Percentiles rank a stretch among this genome's conserved stretches.
These are phyloP conservation scores for Idaea dimidiata DNA, from an alignment of 2,888 invertebrate genomes.

Conservation along the genomic window DNA sequence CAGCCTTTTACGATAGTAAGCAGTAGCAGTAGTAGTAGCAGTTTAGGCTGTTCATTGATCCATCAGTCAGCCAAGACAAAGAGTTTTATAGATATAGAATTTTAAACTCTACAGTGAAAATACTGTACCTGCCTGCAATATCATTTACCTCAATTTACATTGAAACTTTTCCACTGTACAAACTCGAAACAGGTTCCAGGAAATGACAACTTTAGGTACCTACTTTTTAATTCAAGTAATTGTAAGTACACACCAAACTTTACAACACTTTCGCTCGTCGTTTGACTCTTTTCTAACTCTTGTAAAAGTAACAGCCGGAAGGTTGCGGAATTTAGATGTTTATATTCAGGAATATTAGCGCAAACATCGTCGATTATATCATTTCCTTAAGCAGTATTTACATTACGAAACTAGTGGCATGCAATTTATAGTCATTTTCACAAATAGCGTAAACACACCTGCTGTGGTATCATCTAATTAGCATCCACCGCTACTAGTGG, in stretches of 20 bases:
- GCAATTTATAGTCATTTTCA: too few species aligned
- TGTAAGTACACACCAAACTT: not conserved
- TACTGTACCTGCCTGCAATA: not conserved
- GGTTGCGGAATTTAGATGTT: not conserved
- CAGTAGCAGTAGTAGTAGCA: too few species aligned
- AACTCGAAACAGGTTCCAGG: not conserved
- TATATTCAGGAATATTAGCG: not conserved
- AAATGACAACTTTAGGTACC: not conserved
- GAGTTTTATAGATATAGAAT: too few species aligned
- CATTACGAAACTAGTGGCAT: too few species aligned
- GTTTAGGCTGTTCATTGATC: too few species aligned
- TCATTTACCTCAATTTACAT: not conserved
- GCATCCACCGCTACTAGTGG: too few species aligned
- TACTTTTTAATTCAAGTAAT: not conserved
- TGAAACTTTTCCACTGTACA: not conserved
- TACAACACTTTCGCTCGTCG: not conserved
- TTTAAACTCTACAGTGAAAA: not conserved
- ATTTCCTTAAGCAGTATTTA: too few species aligned
- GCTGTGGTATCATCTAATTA: too few species aligned
- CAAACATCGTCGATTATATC: not conserved
- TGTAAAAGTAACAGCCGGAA: not conserved
- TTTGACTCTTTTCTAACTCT: not conserved
- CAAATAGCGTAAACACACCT: too few species aligned
- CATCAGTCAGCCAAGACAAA: too few species aligned
- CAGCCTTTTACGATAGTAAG: too few species aligned